phyloP scores from a whole-genome alignment of 1,140 invertebrate species.

The Eupeodes corollae region DNA sequence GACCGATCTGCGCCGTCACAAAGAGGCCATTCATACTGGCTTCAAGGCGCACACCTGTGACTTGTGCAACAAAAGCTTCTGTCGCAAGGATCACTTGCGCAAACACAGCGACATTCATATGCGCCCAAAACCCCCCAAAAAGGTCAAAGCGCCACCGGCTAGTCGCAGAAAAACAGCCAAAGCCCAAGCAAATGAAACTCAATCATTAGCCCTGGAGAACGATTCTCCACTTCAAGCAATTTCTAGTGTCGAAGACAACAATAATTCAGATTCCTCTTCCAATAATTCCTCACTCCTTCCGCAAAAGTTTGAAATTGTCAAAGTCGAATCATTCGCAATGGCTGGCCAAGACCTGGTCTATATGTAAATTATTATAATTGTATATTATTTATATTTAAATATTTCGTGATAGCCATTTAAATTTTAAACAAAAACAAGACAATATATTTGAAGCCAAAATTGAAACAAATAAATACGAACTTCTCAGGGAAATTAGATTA shows the following conservation, averaged over 20 bases:
- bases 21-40: slow-evolving; percentile 68
- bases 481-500: too few species aligned
- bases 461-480: too few species aligned
- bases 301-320: too few species aligned
- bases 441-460: too few species aligned
- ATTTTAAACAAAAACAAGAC: too few species aligned
- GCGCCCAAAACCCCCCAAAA: slow-evolving; percentile 26
- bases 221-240: not conserved
- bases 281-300: not conserved
- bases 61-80: slow-evolving; percentile 78
- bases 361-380: too few species aligned
- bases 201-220: not conserved
- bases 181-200: slow-evolving; percentile 12
- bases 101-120: slow-evolving; percentile 83
- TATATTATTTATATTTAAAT: too few species aligned
- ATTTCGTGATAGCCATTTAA: too few species aligned
- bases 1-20: slow-evolving; percentile 78
- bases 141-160: slow-evolving; percentile 9
- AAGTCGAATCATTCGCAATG: too few species aligned
- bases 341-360: too few species aligned
- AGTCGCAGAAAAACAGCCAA: slow-evolving; percentile 4
- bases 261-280: not conserved
- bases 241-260: not conserved
- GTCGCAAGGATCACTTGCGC: slow-evolving; percentile 87
- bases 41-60: slow-evolving; percentile 71